phyloP scores from a whole-genome alignment of 2,113 vertebrate species.

The Scatophagus argus region DNA sequence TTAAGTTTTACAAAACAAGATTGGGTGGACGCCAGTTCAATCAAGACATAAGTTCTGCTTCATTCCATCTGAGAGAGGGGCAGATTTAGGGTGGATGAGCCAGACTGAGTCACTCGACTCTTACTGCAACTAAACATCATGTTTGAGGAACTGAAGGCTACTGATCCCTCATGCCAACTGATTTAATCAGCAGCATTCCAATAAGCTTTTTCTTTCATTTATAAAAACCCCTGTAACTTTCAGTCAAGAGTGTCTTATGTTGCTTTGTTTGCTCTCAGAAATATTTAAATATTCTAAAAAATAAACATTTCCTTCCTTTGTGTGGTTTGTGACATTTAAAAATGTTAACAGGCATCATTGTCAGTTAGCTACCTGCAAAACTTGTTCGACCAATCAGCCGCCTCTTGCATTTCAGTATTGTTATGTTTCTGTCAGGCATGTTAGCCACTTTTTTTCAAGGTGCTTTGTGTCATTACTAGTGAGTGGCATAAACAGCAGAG shows the following conservation, averaged over 20 bases:
- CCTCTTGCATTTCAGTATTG: not conserved
- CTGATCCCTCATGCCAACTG: not conserved
- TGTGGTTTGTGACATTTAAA: not conserved
- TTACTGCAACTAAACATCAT: not conserved
- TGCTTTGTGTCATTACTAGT: no score
- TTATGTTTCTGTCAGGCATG: not conserved
- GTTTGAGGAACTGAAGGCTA: not conserved
- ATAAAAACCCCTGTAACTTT: not conserved
- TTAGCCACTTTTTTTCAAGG: not conserved
- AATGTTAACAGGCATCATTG: not conserved
- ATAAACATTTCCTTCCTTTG: no score
- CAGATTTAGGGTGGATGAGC: not conserved
- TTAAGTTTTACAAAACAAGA: conserved; percentile 8
- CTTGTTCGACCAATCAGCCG: not conserved
- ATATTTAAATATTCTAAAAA: no score
- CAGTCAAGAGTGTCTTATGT: not conserved
- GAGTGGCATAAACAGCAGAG: not conserved
- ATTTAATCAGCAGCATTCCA: not conserved
- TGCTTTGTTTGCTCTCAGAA: not conserved
- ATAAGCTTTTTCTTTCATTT: not conserved
- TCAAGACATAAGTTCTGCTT: not conserved
- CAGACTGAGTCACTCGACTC: not conserved
- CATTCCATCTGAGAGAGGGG: not conserved
- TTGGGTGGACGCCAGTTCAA: conserved; percentile 8
- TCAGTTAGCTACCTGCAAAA: not conserved